Evolutionary conservation across 2,888 invertebrate genomes (phyloP).

Genomic region (Tineola bisselliella): DNA sequence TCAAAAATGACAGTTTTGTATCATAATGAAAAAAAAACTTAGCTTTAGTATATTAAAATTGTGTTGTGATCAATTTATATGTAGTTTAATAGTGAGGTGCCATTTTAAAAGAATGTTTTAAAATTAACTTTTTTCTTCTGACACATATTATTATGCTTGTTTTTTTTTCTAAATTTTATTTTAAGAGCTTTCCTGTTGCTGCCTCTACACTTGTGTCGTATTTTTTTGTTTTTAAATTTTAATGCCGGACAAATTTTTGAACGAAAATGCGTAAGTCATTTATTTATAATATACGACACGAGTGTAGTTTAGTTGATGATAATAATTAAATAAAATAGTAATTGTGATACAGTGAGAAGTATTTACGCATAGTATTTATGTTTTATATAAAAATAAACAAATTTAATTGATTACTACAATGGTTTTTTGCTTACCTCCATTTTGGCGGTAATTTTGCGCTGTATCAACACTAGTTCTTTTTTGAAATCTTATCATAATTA

Average conservation of each 20-base stretch:
- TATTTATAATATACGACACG: neutral
- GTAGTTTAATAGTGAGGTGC: slow-evolving; percentile 55
- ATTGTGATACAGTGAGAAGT: slow-evolving; percentile 58
- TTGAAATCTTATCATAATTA: too few relatives aligned
- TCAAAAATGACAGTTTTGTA: too few relatives aligned
- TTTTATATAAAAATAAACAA: slow-evolving; percentile 22
- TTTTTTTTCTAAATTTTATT: neutral
- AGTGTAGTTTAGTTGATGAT: neutral
- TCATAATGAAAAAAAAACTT: neutral
- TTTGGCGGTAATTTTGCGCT: neutral
- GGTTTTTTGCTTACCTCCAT: neutral
- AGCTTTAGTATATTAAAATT: neutral
- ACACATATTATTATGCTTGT: neutral
- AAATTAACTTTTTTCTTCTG: slow-evolving; percentile 19
- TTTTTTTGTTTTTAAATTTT: too few relatives aligned
- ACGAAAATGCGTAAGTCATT: too few relatives aligned
- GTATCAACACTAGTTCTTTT: neutral
- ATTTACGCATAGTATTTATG: slow-evolving; percentile 56
- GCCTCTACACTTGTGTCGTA: too few relatives aligned
- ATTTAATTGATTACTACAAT: neutral
- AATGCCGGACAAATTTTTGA: too few relatives aligned
- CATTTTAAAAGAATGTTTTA: slow-evolving; percentile 37
- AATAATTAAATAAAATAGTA: slow-evolving; percentile 28
- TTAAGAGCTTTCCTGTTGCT: neutral
- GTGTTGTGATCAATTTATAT: slow-evolving; percentile 42